These are phyloP conservation scores for Pelochelys cantorii DNA, from an alignment of 2,797 vertebrate genomes.

Conservation along the genomic window DNA sequence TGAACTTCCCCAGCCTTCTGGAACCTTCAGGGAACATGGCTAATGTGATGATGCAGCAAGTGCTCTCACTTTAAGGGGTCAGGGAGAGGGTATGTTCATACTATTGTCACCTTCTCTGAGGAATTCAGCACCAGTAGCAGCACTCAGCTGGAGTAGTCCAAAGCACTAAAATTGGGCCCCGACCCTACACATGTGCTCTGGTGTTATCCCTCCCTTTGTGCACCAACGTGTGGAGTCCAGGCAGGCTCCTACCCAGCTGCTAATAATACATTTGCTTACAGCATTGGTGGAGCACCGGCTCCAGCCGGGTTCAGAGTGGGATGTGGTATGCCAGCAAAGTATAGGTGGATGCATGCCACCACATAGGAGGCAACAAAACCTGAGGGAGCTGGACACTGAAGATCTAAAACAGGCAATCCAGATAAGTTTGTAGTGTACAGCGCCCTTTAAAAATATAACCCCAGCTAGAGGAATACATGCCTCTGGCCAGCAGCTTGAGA, in stretches of 20 bases:
- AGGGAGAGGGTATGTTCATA: neutral
- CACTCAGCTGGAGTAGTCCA: neutral
- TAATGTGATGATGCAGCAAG: neutral
- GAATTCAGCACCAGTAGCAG: neutral
- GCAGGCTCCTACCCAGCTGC: neutral
- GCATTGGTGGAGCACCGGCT: neutral
- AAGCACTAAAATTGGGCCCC: neutral
- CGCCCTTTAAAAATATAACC: too few species aligned
- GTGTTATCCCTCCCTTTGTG: neutral
- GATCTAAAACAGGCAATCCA: neutral
- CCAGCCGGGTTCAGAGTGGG: constrained; percentile 17
- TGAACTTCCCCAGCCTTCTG: neutral
- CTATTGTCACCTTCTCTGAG: neutral
- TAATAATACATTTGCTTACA: neutral
- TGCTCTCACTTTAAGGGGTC: neutral
- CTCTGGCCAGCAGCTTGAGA: too few species aligned
- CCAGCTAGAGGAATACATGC: too few species aligned
- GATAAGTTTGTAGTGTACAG: neutral
- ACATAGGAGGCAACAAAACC: neutral
- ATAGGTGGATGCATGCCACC: neutral
- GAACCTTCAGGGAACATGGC: neutral
- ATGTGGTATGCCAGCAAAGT: neutral
- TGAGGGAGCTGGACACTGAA: neutral
- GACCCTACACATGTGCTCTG: neutral
- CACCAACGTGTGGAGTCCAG: neutral